Percentiles rank a stretch among this genome's conserved stretches.
These are phyloP conservation scores for Myotis brandtii DNA, from an alignment of 2,113 vertebrate species.

Conservation along the genomic window DNA sequence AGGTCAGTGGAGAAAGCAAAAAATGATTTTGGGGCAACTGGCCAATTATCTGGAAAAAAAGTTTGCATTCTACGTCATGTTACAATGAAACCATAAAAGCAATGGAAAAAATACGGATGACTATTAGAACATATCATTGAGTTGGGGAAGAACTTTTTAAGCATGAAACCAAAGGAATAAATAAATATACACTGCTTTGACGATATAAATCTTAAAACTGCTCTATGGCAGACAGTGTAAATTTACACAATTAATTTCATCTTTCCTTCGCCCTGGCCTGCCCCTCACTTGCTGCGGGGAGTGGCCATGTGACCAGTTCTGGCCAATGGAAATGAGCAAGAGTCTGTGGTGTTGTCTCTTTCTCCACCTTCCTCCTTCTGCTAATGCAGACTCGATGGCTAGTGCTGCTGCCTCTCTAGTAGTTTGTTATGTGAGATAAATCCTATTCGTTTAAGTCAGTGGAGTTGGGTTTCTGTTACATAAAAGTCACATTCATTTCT, in stretches of 20 bases:
- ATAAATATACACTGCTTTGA: not conserved
- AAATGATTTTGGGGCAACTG: not conserved
- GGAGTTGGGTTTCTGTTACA: not conserved
- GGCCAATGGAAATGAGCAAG: not conserved
- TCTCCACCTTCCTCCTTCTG: not conserved
- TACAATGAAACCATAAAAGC: not conserved
- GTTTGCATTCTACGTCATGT: not conserved
- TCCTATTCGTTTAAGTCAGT: not conserved
- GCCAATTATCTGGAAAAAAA: not conserved
- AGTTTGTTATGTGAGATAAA: not conserved
- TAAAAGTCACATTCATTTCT: slow-evolving; percentile 21
- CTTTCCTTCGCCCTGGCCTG: not conserved
- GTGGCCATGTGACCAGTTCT: not conserved
- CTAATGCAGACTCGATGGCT: not conserved
- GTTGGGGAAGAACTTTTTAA: slow-evolving; percentile 18
- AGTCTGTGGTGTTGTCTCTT: not conserved
- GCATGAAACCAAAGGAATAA: not conserved
- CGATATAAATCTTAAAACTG: not conserved
- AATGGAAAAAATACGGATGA: not conserved
- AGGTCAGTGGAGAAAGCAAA: not conserved
- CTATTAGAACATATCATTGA: not conserved
- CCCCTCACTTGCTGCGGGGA: not conserved
- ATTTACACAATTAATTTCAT: not conserved
- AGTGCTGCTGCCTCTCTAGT: not conserved
- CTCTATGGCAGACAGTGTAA: not conserved